Percentiles rank a stretch among this genome's conserved stretches.
phyloP scores from a whole-genome alignment of 2,113 vertebrate species.

The Haemorhous mexicanus region DNA sequence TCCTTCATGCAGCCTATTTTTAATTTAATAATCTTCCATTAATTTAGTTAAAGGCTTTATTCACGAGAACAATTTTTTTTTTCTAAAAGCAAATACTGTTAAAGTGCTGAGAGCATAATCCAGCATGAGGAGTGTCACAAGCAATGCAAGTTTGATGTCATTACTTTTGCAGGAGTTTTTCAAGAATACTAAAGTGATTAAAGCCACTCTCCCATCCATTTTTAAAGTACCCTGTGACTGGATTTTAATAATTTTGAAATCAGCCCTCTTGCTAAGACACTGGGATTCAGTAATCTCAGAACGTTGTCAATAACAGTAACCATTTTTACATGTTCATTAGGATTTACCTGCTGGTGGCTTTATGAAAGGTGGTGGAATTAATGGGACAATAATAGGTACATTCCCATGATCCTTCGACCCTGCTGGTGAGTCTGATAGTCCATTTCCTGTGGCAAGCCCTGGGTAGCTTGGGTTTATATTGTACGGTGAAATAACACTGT shows the following conservation, averaged over 20 bases:
- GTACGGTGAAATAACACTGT: conserved; percentile 87
- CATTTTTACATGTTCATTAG: background rate
- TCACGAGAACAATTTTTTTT: background rate
- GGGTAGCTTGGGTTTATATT: conserved; percentile 89
- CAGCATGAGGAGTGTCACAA: background rate
- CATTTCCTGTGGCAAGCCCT: conserved; percentile 88
- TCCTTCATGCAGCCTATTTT: background rate
- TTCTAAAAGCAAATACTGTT: background rate
- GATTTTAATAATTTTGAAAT: background rate
- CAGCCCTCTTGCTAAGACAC: background rate
- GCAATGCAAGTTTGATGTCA: background rate
- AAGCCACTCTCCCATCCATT: background rate
- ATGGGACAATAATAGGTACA: conserved; percentile 93
- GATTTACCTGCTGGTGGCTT: conserved; percentile 95
- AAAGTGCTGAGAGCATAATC: background rate
- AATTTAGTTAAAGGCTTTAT: conserved; percentile 14
- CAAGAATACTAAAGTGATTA: background rate
- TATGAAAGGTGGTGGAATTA: conserved; percentile 96
- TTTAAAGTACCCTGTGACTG: background rate
- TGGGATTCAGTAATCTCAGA: background rate
- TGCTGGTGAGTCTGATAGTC: conserved; percentile 87
- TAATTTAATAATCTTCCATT: conserved; percentile 7
- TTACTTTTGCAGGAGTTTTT: background rate
- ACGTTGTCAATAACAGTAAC: background rate
- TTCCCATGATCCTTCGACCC: conserved; percentile 91